These are phyloP conservation scores for Drosophila neonasuta DNA, from an alignment of 2,888 invertebrate species.

Conservation along the genomic window DNA sequence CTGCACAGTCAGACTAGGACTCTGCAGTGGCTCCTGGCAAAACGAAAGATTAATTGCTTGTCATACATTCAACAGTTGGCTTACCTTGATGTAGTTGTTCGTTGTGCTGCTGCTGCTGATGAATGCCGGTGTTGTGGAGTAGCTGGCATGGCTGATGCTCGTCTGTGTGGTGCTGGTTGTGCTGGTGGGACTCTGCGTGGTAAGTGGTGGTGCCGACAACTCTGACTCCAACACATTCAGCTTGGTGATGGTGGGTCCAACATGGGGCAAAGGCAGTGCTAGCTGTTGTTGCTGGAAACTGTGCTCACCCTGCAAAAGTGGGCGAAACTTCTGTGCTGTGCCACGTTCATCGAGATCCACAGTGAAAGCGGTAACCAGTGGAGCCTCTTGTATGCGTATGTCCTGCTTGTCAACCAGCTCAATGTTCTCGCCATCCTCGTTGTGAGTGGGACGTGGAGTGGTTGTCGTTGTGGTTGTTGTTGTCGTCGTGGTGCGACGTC, in stretches of 20 bases:
- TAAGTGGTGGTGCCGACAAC: slow-evolving; percentile 49
- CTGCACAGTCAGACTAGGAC: slow-evolving; percentile 28
- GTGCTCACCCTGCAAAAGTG: slow-evolving; percentile 84
- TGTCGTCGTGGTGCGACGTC: slow-evolving; percentile 52
- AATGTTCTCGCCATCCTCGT: slow-evolving; percentile 86
- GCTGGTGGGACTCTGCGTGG: slow-evolving; percentile 67
- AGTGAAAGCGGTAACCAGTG: slow-evolving; percentile 92
- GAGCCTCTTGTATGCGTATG: slow-evolving; percentile 91
- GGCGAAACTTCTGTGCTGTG: slow-evolving; percentile 90
- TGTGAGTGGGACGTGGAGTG: slow-evolving; percentile 87
- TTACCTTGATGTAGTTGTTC: slow-evolving; percentile 65
- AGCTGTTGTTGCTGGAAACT: slow-evolving; percentile 37
- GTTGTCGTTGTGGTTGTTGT: slow-evolving; percentile 83
- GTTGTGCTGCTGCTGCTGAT: slow-evolving; percentile 45
- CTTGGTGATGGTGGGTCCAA: slow-evolving; percentile 79
- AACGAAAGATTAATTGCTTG: slow-evolving; percentile 2
- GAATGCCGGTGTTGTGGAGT: slow-evolving; percentile 64
- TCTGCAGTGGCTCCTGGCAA: slow-evolving; percentile 53
- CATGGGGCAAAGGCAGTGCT: slow-evolving; percentile 51
- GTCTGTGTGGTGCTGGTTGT: slow-evolving; percentile 52
- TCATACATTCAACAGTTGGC: slow-evolving; percentile 17
- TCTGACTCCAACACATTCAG: slow-evolving; percentile 76
- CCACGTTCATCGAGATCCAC: slow-evolving; percentile 92
- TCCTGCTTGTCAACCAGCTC: slow-evolving; percentile 87
- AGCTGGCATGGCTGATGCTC: slow-evolving; percentile 37